Evolutionary conservation across 2,113 vertebrate species (phyloP), one percentile per base, ranked within the genome.

Genomic region (Lophura nycthemera): DNA sequence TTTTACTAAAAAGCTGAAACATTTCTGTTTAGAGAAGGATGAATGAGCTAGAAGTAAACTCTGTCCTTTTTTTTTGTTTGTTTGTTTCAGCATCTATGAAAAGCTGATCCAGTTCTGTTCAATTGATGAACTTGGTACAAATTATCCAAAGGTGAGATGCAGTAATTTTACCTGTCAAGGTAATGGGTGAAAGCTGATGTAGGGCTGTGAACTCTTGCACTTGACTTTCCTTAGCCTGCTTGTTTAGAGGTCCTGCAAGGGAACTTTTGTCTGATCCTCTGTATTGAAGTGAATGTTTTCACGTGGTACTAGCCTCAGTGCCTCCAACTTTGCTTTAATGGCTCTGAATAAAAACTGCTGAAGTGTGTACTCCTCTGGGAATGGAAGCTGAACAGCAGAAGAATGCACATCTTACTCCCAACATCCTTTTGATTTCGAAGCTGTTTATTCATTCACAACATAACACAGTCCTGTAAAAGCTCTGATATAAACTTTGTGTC

Each of bases 51-150:
- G 21, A 57, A 69, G 43, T 80, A 82, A 86, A 36, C 56, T 91
- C 52, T 56, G 66, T 45, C 32, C 94, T 67, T 86, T 78, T 64
- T 64, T 29, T 16, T 67, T 57, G 15, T 57, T 57, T 30, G 3
- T 19, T 57, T 57, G 56, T 57, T 59, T 65, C 93, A 99, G 99
- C 96, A 99, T 99, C 96, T 99, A 99, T 48, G 99, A 99, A 95
- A 99, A 99, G 89, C 98, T 99, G 80, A 99, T 99, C 96, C 99
- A 99, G 97, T 99, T 98, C 96, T 99, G 99, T 93, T 97, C 98
- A 5, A 99, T 99, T 36, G 99, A 99, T 76, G 99, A 99, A 89
- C 98, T 99, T 0, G 99, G 99, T 91, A 99, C 99, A 4, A 99
- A 99, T 97, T 99, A 99, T 87, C 99, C 99, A 16, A 99, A 99